A percentile compares a stretch with the other conserved stretches of the same genome.
These are phyloP conservation scores for Solea senegalensis DNA, from an alignment of 2,113 vertebrate genomes.

Conservation along the genomic window DNA sequence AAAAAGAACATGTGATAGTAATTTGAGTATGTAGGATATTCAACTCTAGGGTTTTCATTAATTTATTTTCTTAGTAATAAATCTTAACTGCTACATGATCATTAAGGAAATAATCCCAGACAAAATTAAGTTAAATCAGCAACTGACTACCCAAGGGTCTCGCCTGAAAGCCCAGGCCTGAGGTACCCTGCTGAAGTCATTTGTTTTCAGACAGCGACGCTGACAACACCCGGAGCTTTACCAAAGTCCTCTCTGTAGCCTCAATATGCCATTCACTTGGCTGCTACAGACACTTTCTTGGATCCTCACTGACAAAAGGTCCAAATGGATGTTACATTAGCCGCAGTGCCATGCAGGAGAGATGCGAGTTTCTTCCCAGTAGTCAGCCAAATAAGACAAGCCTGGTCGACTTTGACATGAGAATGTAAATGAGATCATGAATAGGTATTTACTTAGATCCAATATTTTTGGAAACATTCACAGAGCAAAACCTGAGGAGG, in stretches of 20 bases:
- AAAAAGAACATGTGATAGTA: background rate
- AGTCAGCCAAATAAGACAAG: conserved; percentile 37
- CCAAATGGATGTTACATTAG: conserved; percentile 36
- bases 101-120: conserved; percentile 5
- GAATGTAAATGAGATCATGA: conserved; percentile 47
- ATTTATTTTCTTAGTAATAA: conserved; percentile 23
- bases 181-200: conserved; percentile 39
- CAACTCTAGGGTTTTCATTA: background rate
- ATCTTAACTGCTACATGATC: conserved; percentile 2
- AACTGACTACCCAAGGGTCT: background rate
- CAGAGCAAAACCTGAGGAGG: conserved; percentile 23
- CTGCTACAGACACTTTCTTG: conserved; percentile 31
- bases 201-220: conserved; percentile 51
- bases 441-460: conserved; percentile 25
- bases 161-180: conserved; percentile 5
- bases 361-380: conserved; percentile 17
- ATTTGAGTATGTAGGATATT: conserved; percentile 3
- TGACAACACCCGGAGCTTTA: conserved; percentile 26
- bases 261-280: conserved; percentile 27
- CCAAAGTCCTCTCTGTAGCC: conserved; percentile 25
- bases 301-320: conserved; percentile 19
- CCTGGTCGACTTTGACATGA: conserved; percentile 28
- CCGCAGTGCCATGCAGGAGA: conserved; percentile 20
- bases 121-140: conserved; percentile 23
- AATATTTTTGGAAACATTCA: conserved; percentile 50